These are phyloP conservation scores for Porphyrio hochstetteri DNA, from an alignment of 2,113 vertebrate genomes.

Conservation along the genomic window DNA sequence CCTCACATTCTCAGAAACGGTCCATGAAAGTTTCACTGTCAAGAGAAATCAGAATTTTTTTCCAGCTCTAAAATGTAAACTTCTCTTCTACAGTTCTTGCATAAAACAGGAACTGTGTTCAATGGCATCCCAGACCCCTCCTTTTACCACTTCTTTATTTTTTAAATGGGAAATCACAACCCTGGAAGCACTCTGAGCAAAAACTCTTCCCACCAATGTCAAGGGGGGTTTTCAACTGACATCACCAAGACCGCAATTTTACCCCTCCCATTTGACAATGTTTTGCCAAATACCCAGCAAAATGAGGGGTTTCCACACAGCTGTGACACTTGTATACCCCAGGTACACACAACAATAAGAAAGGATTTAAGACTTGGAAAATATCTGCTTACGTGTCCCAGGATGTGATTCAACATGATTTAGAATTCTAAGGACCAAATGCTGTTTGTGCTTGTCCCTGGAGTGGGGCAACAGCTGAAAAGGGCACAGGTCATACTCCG, in stretches of 20 bases:
- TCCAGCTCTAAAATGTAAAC: neutral
- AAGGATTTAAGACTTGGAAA: neutral
- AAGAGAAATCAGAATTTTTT: neutral
- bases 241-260: neutral
- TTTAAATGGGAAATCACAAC: neutral
- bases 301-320: neutral
- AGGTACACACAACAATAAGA: neutral
- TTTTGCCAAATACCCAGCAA: neutral
- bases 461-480: neutral
- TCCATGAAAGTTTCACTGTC: neutral
- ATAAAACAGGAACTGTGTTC: neutral
- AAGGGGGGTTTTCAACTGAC: constrained; percentile 10
- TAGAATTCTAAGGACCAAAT: neutral
- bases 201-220: neutral
- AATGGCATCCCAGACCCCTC: neutral
- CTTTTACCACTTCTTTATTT: neutral
- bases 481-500: neutral
- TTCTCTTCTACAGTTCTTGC: neutral
- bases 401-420: neutral
- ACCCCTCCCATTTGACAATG: neutral
- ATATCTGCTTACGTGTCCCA: neutral
- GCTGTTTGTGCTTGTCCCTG: neutral
- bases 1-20: neutral
- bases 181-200: neutral
- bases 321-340: neutral